These are phyloP conservation scores for Drosophila formosana DNA, from an alignment of 2,888 invertebrate genomes.

Conservation along the genomic window DNA sequence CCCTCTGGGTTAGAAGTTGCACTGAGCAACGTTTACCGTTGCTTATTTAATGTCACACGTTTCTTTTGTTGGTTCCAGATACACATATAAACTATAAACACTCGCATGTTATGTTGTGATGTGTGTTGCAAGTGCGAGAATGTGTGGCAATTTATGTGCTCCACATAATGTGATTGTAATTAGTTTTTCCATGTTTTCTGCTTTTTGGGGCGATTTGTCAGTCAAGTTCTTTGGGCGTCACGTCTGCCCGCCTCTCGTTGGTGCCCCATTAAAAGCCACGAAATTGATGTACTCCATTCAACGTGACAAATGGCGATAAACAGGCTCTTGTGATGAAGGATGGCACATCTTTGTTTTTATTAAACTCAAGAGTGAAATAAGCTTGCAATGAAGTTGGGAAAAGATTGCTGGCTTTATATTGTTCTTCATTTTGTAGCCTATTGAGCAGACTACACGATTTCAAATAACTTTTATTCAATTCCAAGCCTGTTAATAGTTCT, in stretches of 20 bases:
- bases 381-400: neutral
- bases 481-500: no score
- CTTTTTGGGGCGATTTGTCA: slow-evolving; percentile 46
- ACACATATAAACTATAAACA: neutral
- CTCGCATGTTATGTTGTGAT: no score
- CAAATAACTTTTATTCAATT: no score
- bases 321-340: neutral
- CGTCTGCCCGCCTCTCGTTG: slow-evolving; percentile 2
- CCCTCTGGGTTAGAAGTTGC: slow-evolving; percentile 55
- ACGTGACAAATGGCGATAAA: slow-evolving; percentile 2
- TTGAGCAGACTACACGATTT: no score
- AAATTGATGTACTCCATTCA: neutral
- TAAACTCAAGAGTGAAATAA: neutral
- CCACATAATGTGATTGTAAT: slow-evolving; percentile 65
- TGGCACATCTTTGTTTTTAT: neutral
- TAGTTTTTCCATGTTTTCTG: slow-evolving; percentile 27
- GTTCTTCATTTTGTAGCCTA: no score
- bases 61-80: slow-evolving; percentile 33
- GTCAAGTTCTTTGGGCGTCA: slow-evolving; percentile 51
- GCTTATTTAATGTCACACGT: slow-evolving; percentile 52
- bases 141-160: slow-evolving; percentile 42
- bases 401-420: no score
- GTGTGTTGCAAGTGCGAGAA: slow-evolving; percentile 23
- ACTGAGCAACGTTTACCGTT: slow-evolving; percentile 57
- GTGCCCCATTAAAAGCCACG: neutral